Evolutionary conservation across 2,888 invertebrate species (phyloP).

Genomic region (Sturmia bella): DNA sequence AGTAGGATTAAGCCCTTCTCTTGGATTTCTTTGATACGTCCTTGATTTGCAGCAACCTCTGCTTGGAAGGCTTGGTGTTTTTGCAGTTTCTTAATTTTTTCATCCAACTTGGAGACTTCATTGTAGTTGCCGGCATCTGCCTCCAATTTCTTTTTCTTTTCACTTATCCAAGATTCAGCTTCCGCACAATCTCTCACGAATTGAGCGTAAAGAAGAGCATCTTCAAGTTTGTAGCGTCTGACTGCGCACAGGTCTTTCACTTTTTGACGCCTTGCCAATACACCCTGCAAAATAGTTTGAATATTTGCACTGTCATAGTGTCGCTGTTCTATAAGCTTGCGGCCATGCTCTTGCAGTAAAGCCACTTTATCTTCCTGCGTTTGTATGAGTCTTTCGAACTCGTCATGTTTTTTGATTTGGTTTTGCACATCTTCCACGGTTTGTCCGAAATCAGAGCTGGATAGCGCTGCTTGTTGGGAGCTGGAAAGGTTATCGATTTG

Average conservation of each 20-base stretch:
- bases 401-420: slow-evolving; percentile 95
- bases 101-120: slow-evolving; percentile 92
- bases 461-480: slow-evolving; percentile 91
- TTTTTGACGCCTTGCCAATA: slow-evolving; percentile 87
- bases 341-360: slow-evolving; percentile 91
- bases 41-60: slow-evolving; percentile 93
- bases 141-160: slow-evolving; percentile 93
- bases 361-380: slow-evolving; percentile 93
- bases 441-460: slow-evolving; percentile 87
- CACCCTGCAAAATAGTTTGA: slow-evolving; percentile 88
- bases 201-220: slow-evolving; percentile 92
- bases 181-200: slow-evolving; percentile 96
- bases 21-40: slow-evolving; percentile 91
- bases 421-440: slow-evolving; percentile 95
- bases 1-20: slow-evolving; percentile 87
- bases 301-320: slow-evolving; percentile 95
- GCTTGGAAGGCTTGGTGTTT: slow-evolving; percentile 98
- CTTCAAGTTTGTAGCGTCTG: slow-evolving; percentile 87
- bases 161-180: slow-evolving; percentile 94
- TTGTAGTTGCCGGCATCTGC: slow-evolving; percentile 86
- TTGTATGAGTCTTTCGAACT: slow-evolving; percentile 94
- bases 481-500: slow-evolving; percentile 94
- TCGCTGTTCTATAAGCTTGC: slow-evolving; percentile 92
- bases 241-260: slow-evolving; percentile 85
- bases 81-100: slow-evolving; percentile 96